Evolutionary conservation across 1,140 invertebrate species (phyloP), one percentile per base, ranked within the genome.

Genomic region (Nephila pilipes): DNA sequence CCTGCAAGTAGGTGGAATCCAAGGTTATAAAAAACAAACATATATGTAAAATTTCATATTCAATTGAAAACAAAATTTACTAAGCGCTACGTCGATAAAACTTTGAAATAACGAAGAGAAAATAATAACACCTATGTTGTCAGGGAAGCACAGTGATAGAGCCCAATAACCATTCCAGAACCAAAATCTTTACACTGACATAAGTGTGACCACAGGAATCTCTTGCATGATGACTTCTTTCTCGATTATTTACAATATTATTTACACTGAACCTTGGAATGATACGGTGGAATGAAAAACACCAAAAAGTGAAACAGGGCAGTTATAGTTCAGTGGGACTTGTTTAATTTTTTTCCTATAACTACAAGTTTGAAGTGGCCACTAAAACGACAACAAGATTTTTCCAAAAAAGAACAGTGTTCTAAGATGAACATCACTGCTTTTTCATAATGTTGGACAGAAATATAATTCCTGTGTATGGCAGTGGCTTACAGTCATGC

Each of bases 351-450:
- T 75, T 80, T 83, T 5, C 20, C 91, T 93, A 93, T 58, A 55
- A 75, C 91, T 93, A 93, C 91, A 93, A 93, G 91, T 93, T 91
- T 79, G 81, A 93, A 93, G 91, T 93, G 91, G 91, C 83, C 91
- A 93, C 91, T 93, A 93, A 87, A 93, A 93, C 83, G 85, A 92
- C 91, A 92, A 93, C 91, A 93, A 93, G 91, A 93, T 93, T 93
- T 93, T 63, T 90, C 60, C 85, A 92, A 87, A 93, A 92, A 93
- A 93, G 91, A 87, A 93, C 65, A 80, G 65, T 87, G 91, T 93
- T 87, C 91, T 63, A 80, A 93, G 91, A 79, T 87, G 91, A 93
- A 93, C 91, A 93, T 87, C 91, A 87, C 91, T 87, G 91, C 91
- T 91, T 81, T 91, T 58, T 85, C 54, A n/a, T 75, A 90, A 93